These are phyloP conservation scores for Aplodontia rufa DNA, from an alignment of 2,113 vertebrate species.

Conservation along the genomic window DNA sequence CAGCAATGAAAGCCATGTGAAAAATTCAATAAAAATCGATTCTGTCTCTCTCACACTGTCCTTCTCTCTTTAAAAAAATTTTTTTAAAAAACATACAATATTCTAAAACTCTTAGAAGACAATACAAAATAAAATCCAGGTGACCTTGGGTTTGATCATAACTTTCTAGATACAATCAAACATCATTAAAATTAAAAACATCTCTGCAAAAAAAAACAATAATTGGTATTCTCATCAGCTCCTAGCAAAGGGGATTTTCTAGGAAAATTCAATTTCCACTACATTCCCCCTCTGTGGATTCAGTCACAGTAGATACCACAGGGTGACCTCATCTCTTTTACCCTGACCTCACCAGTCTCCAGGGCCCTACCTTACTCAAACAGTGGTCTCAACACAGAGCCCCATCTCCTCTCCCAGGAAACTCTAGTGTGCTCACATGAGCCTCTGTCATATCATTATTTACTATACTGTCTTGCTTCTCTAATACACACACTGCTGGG, in stretches of 20 bases:
- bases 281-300: neutral
- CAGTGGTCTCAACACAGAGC: neutral
- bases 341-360: no score
- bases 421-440: neutral
- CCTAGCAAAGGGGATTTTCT: neutral
- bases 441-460: neutral
- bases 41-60: no score
- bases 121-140: neutral
- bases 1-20: no score
- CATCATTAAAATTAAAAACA: no score
- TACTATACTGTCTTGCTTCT: neutral
- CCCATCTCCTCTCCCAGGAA: neutral
- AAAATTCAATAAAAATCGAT: no score
- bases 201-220: neutral
- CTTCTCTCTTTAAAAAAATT: no score
- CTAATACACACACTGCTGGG: neutral
- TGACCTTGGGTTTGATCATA: neutral
- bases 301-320: accelerated
- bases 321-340: neutral
- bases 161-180: neutral
- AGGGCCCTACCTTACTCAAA: neutral
- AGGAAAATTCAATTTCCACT: neutral
- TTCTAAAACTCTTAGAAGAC: neutral
- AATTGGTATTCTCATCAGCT: neutral
- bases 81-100: no score